Base-by-base conservation (phyloP, 1,140 invertebrate species). In the Plodia interpunctella region DNA sequence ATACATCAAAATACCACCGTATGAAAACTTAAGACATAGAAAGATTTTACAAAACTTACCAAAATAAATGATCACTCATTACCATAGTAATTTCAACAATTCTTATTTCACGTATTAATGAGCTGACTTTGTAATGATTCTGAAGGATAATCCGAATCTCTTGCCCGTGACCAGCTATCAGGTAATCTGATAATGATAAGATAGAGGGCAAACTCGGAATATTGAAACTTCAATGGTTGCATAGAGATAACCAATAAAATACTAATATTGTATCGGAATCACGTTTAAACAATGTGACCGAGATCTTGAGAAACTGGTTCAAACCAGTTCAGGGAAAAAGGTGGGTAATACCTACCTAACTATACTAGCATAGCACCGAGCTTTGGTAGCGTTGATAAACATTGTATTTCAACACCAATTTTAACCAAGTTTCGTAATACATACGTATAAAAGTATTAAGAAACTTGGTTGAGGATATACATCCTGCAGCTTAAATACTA, bases 91-190 rank as follows among this genome's bases (percentile, higher is more conserved):
- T 5, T 11, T 8, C 8, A 9, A 38, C n/a, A 38, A 38, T 8
- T 2, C 13, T 11, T 38, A 13, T 38, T 11, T 38, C 35, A 38
- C 35, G 35, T 13, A 8, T 11, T 38, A 9, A 38, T 11, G 8
- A 38, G 35, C 35, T 38, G 35, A 38, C 35, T 38, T 38, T 13
- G 35, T 38, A 38, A 11, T 38, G 5, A 38, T 38, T 38, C 35
- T 38, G 11, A 38, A 38, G 35, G 35, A 38, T 38, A 38, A 38
- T 38, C 35, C 13, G 2, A 38, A 11, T 13, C 17, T 52, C 28
- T 52, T 62, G 55, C 54, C 60, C 60, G 50, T 62, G 60, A 62
- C 60, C 60, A 62, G 15, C 28, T 62, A 62, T 62, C 54, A 28
- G 28, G 28, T 38, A 38, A 38, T 38, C 35, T n/a, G n/a, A n/a